Evolutionary conservation across 2,113 vertebrate species (phyloP), one percentile per base, ranked within the genome.

Genomic region (Glaucomys volans): DNA sequence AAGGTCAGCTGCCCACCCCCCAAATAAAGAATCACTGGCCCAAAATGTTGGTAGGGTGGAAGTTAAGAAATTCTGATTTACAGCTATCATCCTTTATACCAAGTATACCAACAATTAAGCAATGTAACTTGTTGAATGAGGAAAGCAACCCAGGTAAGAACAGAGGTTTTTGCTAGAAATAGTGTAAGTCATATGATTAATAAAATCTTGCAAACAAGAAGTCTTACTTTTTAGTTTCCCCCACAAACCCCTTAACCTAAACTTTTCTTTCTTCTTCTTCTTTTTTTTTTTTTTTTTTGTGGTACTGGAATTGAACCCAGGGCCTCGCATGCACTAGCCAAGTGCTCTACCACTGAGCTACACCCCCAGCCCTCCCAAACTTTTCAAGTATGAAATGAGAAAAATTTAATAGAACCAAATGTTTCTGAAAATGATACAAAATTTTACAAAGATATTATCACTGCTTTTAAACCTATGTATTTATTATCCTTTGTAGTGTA

Each of bases 361-460:
- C 20, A 57, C 20, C 54, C 54, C 20, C 20, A 22, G 20, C 54
- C 20, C 54, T 57, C 54, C 20, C 20, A 57, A 57, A 57, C 20
- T 57, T 91, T 93, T 71, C 30, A 94, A 76, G 91, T 69, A 85
- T 40, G 17, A 91, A 82, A n/a, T 57, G 64, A 71, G 10, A 62
- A 90, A 74, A 95, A 79, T 90, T 84, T 66, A 67, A 80, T 13
- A 88, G 77, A 81, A 71, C 14, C 35, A 57, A 16, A 52, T 59
- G 42, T n/a, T 85, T 85, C 69, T 92, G 14, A 74, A 88, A 62
- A 13, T 11, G 20, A 30, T 72, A 79, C 32, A 77, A 47, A 47
- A 44, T 44, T 94, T 62, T 89, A 59, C 26, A 96, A 77, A 72
- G 52, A 54, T 9, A 35, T 62, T 37, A 24, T 89, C 42, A 12